These are phyloP conservation scores for Microtus ochrogaster DNA, from an alignment of 2,113 vertebrate species.

Conservation along the genomic window DNA sequence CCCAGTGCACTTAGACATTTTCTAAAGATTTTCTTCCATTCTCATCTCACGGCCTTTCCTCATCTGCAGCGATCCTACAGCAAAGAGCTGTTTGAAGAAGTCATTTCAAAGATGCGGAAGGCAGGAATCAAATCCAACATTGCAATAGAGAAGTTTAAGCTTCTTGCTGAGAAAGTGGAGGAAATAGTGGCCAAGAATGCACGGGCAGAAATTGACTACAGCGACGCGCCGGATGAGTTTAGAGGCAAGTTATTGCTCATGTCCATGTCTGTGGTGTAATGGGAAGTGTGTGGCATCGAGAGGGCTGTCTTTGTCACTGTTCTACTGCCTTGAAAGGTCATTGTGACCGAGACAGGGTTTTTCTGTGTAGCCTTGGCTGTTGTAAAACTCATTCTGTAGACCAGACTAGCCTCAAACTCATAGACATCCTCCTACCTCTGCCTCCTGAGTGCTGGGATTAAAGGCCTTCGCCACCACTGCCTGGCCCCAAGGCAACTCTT, in stretches of 20 bases:
- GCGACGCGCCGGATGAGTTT: conserved; percentile 98
- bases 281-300: neutral
- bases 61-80: conserved; percentile 95
- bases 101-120: conserved; percentile 99
- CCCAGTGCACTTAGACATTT: neutral
- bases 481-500: neutral
- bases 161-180: conserved; percentile 96
- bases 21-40: neutral
- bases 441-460: neutral
- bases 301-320: neutral
- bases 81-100: conserved; percentile 97
- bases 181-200: conserved; percentile 98
- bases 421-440: neutral
- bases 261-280: neutral
- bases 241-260: conserved; percentile 86
- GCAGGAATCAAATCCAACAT: conserved; percentile 99
- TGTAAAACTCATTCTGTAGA: neutral
- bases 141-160: conserved; percentile 98
- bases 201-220: conserved; percentile 98
- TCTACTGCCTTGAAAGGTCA: neutral
- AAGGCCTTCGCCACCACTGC: neutral
- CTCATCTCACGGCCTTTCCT: neutral
- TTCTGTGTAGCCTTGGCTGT: neutral
- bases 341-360: neutral
- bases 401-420: neutral